These are phyloP conservation scores for human DNA, from an alignment of 2,113 vertebrate species.

Conservation along the genomic window DNA sequence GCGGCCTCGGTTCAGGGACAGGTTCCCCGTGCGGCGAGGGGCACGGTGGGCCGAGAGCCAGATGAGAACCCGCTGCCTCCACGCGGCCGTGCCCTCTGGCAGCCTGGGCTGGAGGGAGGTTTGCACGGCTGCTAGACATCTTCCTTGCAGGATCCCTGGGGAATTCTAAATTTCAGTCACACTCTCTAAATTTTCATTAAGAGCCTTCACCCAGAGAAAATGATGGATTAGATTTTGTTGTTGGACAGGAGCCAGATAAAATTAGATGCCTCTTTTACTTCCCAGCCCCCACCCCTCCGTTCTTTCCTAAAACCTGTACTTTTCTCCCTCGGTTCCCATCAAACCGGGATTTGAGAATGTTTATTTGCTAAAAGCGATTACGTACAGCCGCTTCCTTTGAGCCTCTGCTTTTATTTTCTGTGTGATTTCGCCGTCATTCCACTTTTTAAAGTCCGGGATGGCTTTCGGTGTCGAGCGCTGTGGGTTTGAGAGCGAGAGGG, in stretches of 20 bases:
- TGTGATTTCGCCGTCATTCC: constrained; percentile 19
- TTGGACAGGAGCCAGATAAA: constrained; percentile 85
- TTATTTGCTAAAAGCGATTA: constrained; percentile 65
- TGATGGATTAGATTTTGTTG: constrained; percentile 85
- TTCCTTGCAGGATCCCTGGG: constrained; percentile 77
- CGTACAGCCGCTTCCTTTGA: constrained; percentile 39
- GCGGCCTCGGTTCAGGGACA: not conserved
- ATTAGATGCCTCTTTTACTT: constrained; percentile 80
- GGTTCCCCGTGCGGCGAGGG: not conserved
- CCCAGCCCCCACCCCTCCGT: not conserved
- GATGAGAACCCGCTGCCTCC: not conserved
- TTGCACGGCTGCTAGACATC: constrained; percentile 74
- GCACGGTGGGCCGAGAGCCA: fast-evolving
- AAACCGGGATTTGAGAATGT: constrained; percentile 75
- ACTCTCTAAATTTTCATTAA: constrained; percentile 83
- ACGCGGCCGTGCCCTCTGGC: constrained; percentile 32
- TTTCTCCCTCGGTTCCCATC: constrained; percentile 69
- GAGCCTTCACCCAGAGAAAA: constrained; percentile 79
- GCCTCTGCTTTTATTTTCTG: constrained; percentile 21
- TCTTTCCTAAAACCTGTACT: constrained; percentile 61
- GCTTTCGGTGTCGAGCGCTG: not conserved
- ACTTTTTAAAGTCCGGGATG: not conserved
- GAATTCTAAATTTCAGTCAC: constrained; percentile 83
- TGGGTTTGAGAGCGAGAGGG: not conserved
- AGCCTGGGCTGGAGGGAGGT: constrained; percentile 68